These are phyloP conservation scores for Piaya cayana DNA, from an alignment of 2,113 vertebrate genomes.

Conservation along the genomic window DNA sequence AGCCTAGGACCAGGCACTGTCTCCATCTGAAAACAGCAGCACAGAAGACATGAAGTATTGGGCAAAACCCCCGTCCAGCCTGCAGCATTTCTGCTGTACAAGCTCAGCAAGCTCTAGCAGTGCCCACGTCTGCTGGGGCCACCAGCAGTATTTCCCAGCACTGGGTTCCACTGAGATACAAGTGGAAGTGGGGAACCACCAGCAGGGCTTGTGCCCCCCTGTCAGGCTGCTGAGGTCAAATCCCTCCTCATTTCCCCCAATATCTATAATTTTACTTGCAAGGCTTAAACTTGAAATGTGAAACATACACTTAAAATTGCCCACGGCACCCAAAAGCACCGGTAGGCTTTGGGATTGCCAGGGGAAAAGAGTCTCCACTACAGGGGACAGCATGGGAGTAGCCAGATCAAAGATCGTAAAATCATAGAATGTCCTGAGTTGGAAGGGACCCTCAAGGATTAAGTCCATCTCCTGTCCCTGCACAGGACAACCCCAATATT, in stretches of 20 bases:
- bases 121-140: rapidly evolving
- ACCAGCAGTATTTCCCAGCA: neutral
- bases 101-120: neutral
- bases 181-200: neutral
- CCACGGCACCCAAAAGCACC: neutral
- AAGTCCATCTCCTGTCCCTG: too few relatives aligned
- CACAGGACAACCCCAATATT: too few relatives aligned
- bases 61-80: neutral
- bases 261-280: neutral
- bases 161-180: rapidly evolving
- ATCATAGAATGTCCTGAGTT: too few relatives aligned
- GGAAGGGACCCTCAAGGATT: too few relatives aligned
- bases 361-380: neutral
- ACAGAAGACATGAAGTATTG: neutral
- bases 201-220: rapidly evolving
- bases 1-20: neutral
- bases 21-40: rapidly evolving
- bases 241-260: neutral
- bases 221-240: rapidly evolving
- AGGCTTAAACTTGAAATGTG: neutral
- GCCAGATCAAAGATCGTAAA: neutral
- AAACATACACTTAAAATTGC: neutral
- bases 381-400: neutral
- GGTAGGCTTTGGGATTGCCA: neutral
- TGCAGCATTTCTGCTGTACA: neutral